Evolutionary conservation across 2,888 invertebrate species (phyloP).

Genomic region (Tridacna crocea): DNA sequence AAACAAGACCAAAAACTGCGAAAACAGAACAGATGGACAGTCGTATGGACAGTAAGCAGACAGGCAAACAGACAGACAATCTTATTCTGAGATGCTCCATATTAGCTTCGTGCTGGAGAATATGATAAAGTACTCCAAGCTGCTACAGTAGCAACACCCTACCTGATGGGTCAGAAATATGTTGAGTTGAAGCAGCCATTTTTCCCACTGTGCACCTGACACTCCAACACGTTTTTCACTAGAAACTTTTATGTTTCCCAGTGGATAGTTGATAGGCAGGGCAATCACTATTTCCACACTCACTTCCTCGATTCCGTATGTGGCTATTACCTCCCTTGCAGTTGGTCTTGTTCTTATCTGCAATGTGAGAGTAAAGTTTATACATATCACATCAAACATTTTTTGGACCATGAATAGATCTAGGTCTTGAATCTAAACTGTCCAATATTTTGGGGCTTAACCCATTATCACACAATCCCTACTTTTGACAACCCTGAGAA

Average conservation of each 20-base stretch:
- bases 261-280: conserved; percentile 93
- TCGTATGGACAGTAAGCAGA: too few species aligned
- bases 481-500: too few species aligned
- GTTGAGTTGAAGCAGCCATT: conserved; percentile 92
- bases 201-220: conserved; percentile 89
- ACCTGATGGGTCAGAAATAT: conserved; percentile 95
- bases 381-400: too few species aligned
- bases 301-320: conserved; percentile 88
- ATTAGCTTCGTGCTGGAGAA: too few species aligned
- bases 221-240: conserved; percentile 87
- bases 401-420: too few species aligned
- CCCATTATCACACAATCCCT: too few species aligned
- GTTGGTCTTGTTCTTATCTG: conserved; percentile 90
- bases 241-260: conserved; percentile 90
- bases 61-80: too few species aligned
- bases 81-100: too few species aligned
- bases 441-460: not conserved
- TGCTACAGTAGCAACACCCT: conserved; percentile 22
- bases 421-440: not conserved
- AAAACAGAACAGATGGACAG: too few species aligned
- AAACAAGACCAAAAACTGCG: too few species aligned
- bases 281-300: conserved; percentile 91
- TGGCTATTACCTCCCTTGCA: conserved; percentile 91
- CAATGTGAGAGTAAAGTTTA: not conserved
- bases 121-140: too few species aligned